Evolutionary conservation across 2,113 vertebrate species (phyloP), one percentile per base, ranked within the genome.

Genomic region (Natator depressus): DNA sequence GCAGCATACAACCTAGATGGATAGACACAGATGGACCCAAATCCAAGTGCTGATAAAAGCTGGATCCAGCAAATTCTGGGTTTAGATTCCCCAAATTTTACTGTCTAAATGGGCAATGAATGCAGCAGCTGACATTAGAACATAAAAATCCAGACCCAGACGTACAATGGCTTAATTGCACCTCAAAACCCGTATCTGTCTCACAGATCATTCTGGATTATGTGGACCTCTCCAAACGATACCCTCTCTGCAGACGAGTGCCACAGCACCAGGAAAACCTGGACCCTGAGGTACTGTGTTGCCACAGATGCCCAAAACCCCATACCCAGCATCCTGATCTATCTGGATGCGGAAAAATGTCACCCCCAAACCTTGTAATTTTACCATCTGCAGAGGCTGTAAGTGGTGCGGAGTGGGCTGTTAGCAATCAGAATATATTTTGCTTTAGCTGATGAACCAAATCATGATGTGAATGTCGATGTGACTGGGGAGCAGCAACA

Each of bases 341-440:
- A 92, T 95, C 94, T 95, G 93, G 78, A 95, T 92, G 95, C 91
- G 96, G 95, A 94, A 86, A 95, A 91, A 93, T 89, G 93, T 95
- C 95, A 91, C 96, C 93, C 93, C 90, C 96, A 97, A 97, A 94
- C 96, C 95, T 97, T 96, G 94, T 96, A 97, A 94, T 97, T 96
- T 90, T 94, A 97, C 89, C 96, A 96, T 96, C 94, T 97, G 96
- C 96, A 96, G 89, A 95, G 96, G 93, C 92, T 96, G 96, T 2
- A 49, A 96, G 94, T 88, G 84, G 97, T 95, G 92, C 90, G 85
- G 93, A 91, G 93, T 4, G 47, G 95, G 96, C 93, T 96, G 96
- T 95, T 97, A 96, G 96, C 93, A 96, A 97, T 96, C 96, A 97
- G 93, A 96, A 96, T 80, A 87, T 46, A 69, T 90, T 96, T 82